Evolutionary conservation across 2,888 invertebrate genomes (phyloP).

Genomic region (Pomacea canaliculata): DNA sequence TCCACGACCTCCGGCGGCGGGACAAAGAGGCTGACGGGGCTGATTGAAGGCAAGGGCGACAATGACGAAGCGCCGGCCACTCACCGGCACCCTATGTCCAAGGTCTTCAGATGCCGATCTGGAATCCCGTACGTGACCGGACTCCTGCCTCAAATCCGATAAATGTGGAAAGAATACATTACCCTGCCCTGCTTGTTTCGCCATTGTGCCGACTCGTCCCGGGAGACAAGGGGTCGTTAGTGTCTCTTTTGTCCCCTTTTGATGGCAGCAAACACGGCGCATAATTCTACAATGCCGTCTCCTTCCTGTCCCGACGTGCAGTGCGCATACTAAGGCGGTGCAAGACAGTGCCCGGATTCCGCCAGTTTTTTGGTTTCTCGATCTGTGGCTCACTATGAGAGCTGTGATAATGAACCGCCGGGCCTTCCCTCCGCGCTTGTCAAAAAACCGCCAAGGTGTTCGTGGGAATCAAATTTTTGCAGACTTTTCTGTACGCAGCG

Average conservation of each 20-base stretch:
- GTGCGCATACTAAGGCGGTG: constrained; percentile 22
- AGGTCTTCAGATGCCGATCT: too few relatives aligned
- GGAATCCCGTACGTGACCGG: constrained; percentile 12
- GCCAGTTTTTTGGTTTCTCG: not conserved
- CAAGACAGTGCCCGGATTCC: constrained; percentile 4
- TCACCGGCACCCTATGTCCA: too few relatives aligned
- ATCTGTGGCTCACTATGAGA: not conserved
- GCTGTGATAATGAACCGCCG: too few relatives aligned
- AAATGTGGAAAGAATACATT: constrained; percentile 26
- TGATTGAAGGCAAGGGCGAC: too few relatives aligned
- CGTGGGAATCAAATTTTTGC: too few relatives aligned
- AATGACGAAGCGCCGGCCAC: too few relatives aligned
- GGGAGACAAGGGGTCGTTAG: constrained; percentile 22
- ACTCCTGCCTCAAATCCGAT: constrained; percentile 20
- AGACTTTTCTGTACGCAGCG: too few relatives aligned
- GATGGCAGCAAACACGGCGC: constrained; percentile 27
- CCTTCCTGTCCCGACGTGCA: constrained; percentile 18
- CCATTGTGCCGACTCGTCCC: constrained; percentile 20
- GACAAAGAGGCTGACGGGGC: too few relatives aligned
- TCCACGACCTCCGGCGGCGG: too few relatives aligned
- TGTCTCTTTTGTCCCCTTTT: constrained; percentile 25
- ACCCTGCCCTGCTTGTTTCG: constrained; percentile 21
- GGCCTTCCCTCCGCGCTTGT: too few relatives aligned
- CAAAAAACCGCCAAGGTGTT: too few relatives aligned
- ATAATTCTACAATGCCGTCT: constrained; percentile 26